Conservation (phyloP, 2,113 vertebrate genomes). For the Acanthisitta chloris region DNA sequence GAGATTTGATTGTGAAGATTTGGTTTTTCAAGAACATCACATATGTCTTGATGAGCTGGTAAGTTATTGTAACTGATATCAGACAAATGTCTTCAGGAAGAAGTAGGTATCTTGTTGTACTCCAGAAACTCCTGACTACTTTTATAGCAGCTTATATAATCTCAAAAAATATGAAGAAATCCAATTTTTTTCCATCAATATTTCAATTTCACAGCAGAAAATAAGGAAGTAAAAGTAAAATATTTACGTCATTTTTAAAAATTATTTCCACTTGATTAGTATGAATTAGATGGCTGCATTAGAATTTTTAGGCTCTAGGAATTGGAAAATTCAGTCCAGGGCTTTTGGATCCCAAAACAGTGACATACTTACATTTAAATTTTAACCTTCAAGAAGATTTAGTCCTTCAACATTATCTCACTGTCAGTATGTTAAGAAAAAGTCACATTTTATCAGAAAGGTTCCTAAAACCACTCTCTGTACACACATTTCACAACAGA, state of each 20-base stretch:
- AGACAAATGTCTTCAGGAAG: background rate
- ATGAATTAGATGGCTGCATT: background rate
- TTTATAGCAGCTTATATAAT: background rate
- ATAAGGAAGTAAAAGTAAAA: background rate
- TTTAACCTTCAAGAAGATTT: background rate
- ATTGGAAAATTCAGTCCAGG: background rate
- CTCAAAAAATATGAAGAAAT: background rate
- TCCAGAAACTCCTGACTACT: background rate
- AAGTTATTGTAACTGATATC: background rate
- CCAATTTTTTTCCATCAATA: background rate
- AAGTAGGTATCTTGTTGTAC: background rate
- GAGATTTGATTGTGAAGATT: rapidly evolving
- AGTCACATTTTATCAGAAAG: background rate
- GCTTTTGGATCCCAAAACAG: background rate
- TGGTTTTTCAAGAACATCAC: background rate
- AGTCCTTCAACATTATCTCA: background rate
- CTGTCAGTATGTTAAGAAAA: background rate
- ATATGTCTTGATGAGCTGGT: background rate
- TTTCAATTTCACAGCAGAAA: background rate
- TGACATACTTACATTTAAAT: background rate
- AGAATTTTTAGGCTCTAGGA: background rate
- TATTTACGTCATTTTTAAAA: background rate
- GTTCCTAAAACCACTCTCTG: background rate
- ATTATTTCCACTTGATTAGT: background rate
- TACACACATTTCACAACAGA: background rate